Evolutionary conservation across 2,888 invertebrate genomes (phyloP), one percentile per base, ranked within the genome.

Genomic region (Tetanocera ferruginea): DNA sequence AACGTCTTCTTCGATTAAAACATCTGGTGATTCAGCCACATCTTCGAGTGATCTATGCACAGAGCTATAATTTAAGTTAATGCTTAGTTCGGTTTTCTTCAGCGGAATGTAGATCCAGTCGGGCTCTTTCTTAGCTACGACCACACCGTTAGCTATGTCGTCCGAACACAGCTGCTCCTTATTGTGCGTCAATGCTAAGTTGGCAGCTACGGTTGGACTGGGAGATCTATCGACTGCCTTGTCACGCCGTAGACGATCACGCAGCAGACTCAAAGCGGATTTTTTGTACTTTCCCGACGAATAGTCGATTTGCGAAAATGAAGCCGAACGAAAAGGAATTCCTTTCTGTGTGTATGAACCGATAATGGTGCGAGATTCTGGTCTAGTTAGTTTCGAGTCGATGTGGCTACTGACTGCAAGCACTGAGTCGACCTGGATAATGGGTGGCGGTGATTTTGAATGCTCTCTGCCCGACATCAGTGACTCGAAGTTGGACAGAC

Each of bases 301-400:
- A 85, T 94, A 94, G 88, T 96, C 96, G 80, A 95, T 95, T 90
- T 96, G 96, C 0, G 96, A 96, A 86, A 97, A 96, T 8, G 96
- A 96, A 6, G 96, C 95, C 86, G 96, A 96, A 55, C 96, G 93
- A 87, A 94, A 94, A 2, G 96, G 95, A 83, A 94, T 93, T 79
- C 92, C 92, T 85, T 93, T 92, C 85, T 93, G 93, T 19, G 92
- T 91, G 85, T 93, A 93, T 8, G 93, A 92, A 37, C 92, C 93
- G 67, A 93, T 91, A 34, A 93, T 91, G 2, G 92, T 91, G 78
- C 92, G 91, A 5, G 92, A 91, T 84, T 93, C 92, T 71, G 92
- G 91, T 82, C 92, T 92, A 51, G 91, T 90, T 64, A 93, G 89
- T 57, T 91, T 86, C 78, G 87, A 82, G 80, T 88, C 88, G 81